These are phyloP conservation scores for Theretra japonica DNA, from an alignment of 2,888 invertebrate species.

Conservation along the genomic window DNA sequence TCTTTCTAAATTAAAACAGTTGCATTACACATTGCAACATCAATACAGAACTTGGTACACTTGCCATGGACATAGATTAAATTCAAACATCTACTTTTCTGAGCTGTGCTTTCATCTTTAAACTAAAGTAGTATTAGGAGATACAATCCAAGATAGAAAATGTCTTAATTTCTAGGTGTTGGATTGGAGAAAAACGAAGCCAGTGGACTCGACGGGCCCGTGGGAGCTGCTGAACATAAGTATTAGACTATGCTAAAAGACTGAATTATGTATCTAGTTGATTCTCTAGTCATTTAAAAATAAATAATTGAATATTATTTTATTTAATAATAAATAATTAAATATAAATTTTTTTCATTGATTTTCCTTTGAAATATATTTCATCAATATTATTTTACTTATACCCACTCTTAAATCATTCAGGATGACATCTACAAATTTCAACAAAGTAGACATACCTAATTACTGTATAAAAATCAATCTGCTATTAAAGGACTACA, in stretches of 20 bases:
- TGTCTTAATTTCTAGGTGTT: constrained; percentile 32
- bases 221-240: not conserved
- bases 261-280: not conserved
- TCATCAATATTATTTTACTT: too few relatives aligned
- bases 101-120: not conserved
- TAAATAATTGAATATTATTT: constrained; percentile 3
- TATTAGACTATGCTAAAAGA: constrained; percentile 3
- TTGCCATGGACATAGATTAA: too few relatives aligned
- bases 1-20: too few relatives aligned
- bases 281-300: constrained; percentile 1
- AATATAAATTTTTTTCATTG: not conserved
- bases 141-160: constrained; percentile 19
- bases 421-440: too few relatives aligned
- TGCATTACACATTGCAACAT: too few relatives aligned
- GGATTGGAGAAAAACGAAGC: constrained; percentile 23
- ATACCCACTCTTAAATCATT: too few relatives aligned
- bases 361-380: not conserved
- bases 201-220: not conserved
- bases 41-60: too few relatives aligned
- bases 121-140: not conserved
- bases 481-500: too few relatives aligned
- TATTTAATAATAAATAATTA: constrained; percentile 15
- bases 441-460: not conserved
- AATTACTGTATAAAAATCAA: too few relatives aligned
- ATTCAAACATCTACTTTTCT: too few relatives aligned